phyloP scores from a whole-genome alignment of 2,113 vertebrate genomes.

The Sebastes schlegelii region DNA sequence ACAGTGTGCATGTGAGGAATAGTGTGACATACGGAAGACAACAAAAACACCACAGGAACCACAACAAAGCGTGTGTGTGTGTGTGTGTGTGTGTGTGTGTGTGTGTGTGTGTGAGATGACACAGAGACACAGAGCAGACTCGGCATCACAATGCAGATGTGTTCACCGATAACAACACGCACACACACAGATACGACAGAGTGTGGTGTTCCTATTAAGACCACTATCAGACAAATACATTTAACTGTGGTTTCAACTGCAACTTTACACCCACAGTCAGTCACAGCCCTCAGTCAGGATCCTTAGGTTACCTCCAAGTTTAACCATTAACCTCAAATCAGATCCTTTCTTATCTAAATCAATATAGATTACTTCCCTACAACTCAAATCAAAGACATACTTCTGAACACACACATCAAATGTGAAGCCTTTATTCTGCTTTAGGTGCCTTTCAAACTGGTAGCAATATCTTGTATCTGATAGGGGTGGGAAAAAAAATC shows the following conservation, averaged over 20 bases:
- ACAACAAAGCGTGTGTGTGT: constrained; percentile 42
- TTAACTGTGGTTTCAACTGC: neutral
- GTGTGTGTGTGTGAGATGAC: neutral
- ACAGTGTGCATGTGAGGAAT: neutral
- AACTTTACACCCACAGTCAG: too few species aligned
- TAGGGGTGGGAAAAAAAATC: too few species aligned
- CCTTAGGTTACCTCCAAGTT: too few species aligned
- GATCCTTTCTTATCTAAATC: neutral
- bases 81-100: constrained; percentile 1
- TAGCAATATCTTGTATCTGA: too few species aligned
- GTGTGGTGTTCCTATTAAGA: neutral
- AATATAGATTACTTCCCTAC: too few species aligned
- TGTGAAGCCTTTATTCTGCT: too few species aligned
- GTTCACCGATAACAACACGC: neutral
- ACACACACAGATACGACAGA: neutral
- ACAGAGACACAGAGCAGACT: constrained; percentile 3
- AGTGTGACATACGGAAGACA: constrained; percentile 16
- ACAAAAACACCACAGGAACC: constrained; percentile 43
- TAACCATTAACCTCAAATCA: too few species aligned
- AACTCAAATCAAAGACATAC: too few species aligned
- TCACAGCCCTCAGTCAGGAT: too few species aligned
- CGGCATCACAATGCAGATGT: neutral
- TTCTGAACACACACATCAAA: too few species aligned
- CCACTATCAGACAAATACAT: neutral
- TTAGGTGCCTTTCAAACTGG: too few species aligned